Conservation (phyloP, 2,797 vertebrate genomes). For the Chloroceryle inda region DNA sequence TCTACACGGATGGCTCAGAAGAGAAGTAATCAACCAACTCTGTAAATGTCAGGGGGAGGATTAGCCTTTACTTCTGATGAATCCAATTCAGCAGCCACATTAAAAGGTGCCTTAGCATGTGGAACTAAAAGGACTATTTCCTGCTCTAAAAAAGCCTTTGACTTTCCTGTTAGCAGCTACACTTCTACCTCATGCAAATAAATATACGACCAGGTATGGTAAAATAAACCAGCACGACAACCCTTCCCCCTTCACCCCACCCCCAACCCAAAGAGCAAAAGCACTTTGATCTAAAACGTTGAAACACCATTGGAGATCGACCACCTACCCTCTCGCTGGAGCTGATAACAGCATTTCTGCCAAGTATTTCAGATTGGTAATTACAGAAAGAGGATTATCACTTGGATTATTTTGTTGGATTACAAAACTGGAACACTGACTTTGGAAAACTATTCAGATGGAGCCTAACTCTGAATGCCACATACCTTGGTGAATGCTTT, state of each 20-base stretch:
- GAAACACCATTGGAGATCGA: background rate
- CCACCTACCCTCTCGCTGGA: background rate
- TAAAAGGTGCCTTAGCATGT: background rate
- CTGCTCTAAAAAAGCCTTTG: background rate
- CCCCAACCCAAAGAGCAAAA: background rate
- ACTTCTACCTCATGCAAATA: background rate
- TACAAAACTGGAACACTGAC: background rate
- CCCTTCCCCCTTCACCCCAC: fast-evolving
- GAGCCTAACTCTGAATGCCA: background rate
- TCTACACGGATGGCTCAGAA: background rate
- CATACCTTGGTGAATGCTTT: background rate
- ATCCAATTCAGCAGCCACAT: conserved; percentile 5
- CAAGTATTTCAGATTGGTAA: background rate
- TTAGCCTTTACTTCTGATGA: conserved; percentile 39
- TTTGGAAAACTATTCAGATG: background rate
- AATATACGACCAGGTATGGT: background rate
- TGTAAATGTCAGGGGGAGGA: conserved; percentile 19
- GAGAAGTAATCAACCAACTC: conserved; percentile 22
- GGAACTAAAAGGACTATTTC: conserved; percentile 8
- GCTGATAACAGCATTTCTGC: background rate
- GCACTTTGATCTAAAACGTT: background rate
- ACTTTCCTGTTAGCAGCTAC: background rate
- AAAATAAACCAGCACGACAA: background rate
- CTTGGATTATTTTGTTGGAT: background rate
- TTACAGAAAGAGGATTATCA: background rate